Base-by-base conservation (phyloP, 2,797 vertebrate genomes). In the Acrossocheilus wenchowensis region DNA sequence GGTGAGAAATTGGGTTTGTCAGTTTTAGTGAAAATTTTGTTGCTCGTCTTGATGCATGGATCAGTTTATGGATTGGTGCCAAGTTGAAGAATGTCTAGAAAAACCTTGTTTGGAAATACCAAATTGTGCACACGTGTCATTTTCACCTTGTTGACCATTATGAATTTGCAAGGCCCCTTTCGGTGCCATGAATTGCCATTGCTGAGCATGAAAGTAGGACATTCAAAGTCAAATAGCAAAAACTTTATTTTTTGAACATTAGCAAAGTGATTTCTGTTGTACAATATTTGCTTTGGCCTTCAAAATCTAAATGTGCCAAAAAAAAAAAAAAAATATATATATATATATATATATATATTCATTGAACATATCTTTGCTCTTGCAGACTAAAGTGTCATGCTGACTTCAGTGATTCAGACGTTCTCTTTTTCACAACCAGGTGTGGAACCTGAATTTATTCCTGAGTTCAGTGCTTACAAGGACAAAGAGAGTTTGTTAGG, bases 401-500 rank as follows among this genome's bases (percentile, higher is more conserved):
- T 83, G 0, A 41, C 60, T 69, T 8, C 36, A 78, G 50, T 81
- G 78, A 86, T 17, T 48, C 60, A 57, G 83, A 78, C 17, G 11
- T 72, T 48, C 6, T 69, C 50, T 84, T 78, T 89, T 82, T 81
- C 52, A 85, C 77, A 80, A 83, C 82, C 82, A 14, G 75, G 54
- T 86, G 79, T 75, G 81, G 43, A 71, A 21, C 60, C 85, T 69
- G 34, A 64, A 26, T 64, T 48, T 80, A 62, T 54, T 64, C 54
- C 12, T 39, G 73, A 39, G 54, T 74, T 83, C 81, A 34, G 57
- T 30, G 45, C 50, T 11, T 48, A 54, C 64, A 74, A 21, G 1
- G 14, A 88, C 86, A 88, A 85, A 85, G 87, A 62, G 8, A 17
- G 83, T 78, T 83, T 89, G 87, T 88, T 72, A 81, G 57, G 74